These are phyloP conservation scores for Calidris pygmaea DNA, from an alignment of 2,113 vertebrate genomes.

Conservation along the genomic window DNA sequence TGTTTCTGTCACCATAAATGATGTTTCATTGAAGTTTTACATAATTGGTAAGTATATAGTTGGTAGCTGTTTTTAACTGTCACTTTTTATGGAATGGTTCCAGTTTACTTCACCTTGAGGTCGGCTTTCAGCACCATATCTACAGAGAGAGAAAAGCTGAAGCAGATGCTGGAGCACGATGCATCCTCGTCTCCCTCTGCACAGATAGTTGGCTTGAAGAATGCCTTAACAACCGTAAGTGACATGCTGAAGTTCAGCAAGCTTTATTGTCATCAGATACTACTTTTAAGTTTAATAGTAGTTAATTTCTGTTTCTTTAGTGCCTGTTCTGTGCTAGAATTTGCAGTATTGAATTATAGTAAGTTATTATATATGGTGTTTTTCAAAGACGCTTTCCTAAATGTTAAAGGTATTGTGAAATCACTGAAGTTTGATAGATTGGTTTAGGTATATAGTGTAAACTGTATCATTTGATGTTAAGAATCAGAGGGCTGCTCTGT, in stretches of 20 bases:
- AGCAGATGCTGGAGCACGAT: constrained; percentile 88
- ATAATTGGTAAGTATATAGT: not conserved
- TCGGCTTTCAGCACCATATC: constrained; percentile 85
- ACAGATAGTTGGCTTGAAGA: constrained; percentile 91
- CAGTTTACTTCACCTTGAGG: constrained; percentile 88
- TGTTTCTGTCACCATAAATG: not conserved
- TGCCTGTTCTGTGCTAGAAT: constrained; percentile 2
- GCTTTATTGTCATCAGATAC: not conserved
- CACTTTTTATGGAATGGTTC: constrained; percentile 40
- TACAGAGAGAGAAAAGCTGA: constrained; percentile 87
- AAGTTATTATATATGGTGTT: not conserved
- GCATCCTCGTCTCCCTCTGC: constrained; percentile 81
- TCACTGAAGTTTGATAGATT: not conserved
- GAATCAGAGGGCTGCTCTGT: not conserved
- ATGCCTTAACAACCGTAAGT: constrained; percentile 88
- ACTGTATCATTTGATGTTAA: not conserved
- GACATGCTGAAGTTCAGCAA: not conserved
- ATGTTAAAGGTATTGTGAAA: not conserved
- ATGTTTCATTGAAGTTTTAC: not conserved
- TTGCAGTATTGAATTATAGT: not conserved
- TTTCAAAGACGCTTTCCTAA: not conserved
- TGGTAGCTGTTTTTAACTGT: constrained; percentile 12
- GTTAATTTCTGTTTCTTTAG: not conserved
- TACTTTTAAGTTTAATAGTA: not conserved
- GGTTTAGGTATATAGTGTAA: not conserved